Percentiles rank a stretch among this genome's conserved stretches.
phyloP scores from a whole-genome alignment of 2,888 invertebrate genomes.

The Dolomedes plantarius region DNA sequence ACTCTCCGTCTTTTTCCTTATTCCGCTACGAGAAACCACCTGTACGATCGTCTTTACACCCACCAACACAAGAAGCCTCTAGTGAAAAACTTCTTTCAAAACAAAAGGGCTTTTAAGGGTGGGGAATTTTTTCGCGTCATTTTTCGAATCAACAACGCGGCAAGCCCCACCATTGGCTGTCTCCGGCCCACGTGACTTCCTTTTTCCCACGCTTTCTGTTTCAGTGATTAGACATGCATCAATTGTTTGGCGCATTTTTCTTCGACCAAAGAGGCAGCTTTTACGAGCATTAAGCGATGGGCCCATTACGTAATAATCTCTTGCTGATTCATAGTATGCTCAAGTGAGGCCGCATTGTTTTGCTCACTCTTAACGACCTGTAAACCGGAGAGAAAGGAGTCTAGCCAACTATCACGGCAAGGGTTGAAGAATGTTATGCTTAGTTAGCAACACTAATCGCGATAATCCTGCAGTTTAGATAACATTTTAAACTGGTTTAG shows the following conservation, averaged over 20 bases:
- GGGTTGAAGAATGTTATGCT: too few relatives aligned
- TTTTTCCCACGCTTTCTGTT: slow-evolving; percentile 17
- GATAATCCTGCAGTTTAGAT: too few relatives aligned
- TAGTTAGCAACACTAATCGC: too few relatives aligned
- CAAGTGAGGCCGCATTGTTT: not conserved
- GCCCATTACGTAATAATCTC: not conserved
- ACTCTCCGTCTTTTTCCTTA: too few relatives aligned
- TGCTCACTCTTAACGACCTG: not conserved
- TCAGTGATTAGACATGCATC: slow-evolving; percentile 31
- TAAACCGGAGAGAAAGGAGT: too few relatives aligned
- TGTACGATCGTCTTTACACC: not conserved
- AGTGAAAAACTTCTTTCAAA: not conserved
- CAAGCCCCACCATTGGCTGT: slow-evolving; percentile 16
- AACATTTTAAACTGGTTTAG: too few relatives aligned
- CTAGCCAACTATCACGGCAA: too few relatives aligned
- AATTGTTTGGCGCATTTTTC: slow-evolving; percentile 14
- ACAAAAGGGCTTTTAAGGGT: not conserved
- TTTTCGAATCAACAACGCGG: slow-evolving; percentile 13
- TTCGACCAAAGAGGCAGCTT: not conserved
- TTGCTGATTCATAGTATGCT: not conserved
- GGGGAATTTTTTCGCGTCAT: not conserved
- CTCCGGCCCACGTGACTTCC: slow-evolving; percentile 18
- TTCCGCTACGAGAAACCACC: too few relatives aligned
- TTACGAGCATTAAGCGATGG: not conserved
- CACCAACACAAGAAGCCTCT: not conserved